Conservation (phyloP, 2,888 invertebrate genomes). For the Opisthograptis luteolata region DNA sequence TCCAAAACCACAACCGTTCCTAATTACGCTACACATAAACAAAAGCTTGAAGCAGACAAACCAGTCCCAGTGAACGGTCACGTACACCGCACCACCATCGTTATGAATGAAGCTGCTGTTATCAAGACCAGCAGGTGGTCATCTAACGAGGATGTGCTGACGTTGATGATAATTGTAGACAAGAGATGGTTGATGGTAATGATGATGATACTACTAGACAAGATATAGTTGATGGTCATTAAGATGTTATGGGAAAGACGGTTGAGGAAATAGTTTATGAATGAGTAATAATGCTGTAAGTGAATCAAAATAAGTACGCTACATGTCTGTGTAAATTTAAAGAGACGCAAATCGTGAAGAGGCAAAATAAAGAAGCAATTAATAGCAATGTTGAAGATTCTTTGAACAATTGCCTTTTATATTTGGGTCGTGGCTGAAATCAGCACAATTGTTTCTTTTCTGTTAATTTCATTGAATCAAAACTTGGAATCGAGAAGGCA, state of each 20-base stretch:
- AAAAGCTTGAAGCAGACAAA: constrained; percentile 22
- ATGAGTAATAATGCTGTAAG: background rate
- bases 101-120: constrained; percentile 51
- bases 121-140: constrained; percentile 47
- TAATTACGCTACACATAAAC: constrained; percentile 27
- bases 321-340: no score
- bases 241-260: background rate
- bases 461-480: no score
- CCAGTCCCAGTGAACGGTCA: constrained; percentile 38
- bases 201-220: no score
- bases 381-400: no score
- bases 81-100: constrained; percentile 40
- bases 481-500: no score
- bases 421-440: no score
- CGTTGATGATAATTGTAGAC: constrained; percentile 28
- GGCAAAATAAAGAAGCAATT: background rate
- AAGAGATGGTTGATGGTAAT: constrained; percentile 12
- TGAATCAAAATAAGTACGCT: no score
- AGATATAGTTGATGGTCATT: constrained; percentile 4
- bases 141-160: constrained; percentile 35
- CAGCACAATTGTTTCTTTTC: no score
- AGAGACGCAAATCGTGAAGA: background rate
- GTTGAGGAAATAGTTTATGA: constrained; percentile 1
- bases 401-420: no score
- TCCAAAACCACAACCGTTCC: constrained; percentile 8